phyloP scores from a whole-genome alignment of 2,888 invertebrate genomes.

The Protodeltote pygarga region DNA sequence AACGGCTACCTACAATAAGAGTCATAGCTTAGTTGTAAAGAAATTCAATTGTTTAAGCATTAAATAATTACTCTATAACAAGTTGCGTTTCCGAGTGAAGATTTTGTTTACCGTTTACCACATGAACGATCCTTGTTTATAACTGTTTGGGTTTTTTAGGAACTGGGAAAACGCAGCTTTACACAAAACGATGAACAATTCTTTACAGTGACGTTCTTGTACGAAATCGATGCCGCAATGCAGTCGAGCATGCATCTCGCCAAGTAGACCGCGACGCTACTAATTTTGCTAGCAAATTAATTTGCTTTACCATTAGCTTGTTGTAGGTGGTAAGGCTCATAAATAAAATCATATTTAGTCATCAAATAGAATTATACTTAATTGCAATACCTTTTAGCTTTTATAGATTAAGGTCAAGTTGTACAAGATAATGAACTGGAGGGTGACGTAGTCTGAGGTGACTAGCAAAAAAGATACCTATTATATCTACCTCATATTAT shows the following conservation, averaged over 20 bases:
- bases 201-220: conserved; percentile 10
- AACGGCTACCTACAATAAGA: no score
- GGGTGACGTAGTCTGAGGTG: conserved; percentile 55
- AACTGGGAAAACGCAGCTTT: no score
- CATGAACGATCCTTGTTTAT: no score
- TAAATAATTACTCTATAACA: no score
- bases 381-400: conserved; percentile 53
- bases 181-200: background rate
- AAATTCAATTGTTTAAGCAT: no score
- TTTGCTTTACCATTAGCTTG: conserved; percentile 31
- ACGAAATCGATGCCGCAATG: conserved; percentile 57
- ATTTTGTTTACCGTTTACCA: no score
- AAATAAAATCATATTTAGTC: conserved; percentile 47
- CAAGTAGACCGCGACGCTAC: conserved; percentile 61
- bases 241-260: conserved; percentile 57
- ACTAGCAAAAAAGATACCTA: conserved; percentile 55
- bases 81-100: no score
- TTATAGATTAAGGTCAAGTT: conserved; percentile 57
- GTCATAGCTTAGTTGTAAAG: background rate
- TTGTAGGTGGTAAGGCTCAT: conserved; percentile 33
- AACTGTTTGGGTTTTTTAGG: no score
- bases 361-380: conserved; percentile 48
- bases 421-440: conserved; percentile 51
- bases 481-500: conserved; percentile 44
- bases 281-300: conserved; percentile 43